These are phyloP conservation scores for Corydoras sp. DNA, from an alignment of 2,113 vertebrate genomes.

Conservation along the genomic window DNA sequence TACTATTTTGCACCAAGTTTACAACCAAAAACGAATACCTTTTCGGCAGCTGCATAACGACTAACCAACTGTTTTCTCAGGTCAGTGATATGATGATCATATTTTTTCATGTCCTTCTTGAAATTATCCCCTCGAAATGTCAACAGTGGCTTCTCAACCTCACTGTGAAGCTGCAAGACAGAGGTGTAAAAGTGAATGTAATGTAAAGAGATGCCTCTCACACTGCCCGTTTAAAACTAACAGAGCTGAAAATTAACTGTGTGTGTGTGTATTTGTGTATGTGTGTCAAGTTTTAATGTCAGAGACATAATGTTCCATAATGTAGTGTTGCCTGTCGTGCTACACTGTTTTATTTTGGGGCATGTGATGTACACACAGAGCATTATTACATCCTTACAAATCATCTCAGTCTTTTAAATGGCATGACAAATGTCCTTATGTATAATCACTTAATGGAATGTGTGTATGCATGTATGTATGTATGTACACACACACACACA, in stretches of 20 bases:
- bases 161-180: slow-evolving; percentile 78
- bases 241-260: not conserved
- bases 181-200: not conserved
- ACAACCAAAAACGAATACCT: slow-evolving; percentile 64
- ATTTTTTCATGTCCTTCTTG: slow-evolving; percentile 98
- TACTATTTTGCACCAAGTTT: no score
- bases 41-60: slow-evolving; percentile 84
- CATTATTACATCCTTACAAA: slow-evolving; percentile 39
- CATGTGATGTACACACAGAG: slow-evolving; percentile 15
- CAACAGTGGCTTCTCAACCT: slow-evolving; percentile 91
- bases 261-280: slow-evolving; percentile 12
- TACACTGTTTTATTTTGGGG: slow-evolving; percentile 42
- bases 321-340: not conserved
- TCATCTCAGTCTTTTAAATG: slow-evolving; percentile 13
- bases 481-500: no score
- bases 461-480: no score
- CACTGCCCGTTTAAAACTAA: not conserved
- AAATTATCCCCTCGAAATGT: slow-evolving; percentile 88
- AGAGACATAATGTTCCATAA: not conserved
- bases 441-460: not conserved
- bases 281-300: not conserved
- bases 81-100: slow-evolving; percentile 92
- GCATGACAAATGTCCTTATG: not conserved
- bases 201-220: slow-evolving; percentile 2
- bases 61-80: slow-evolving; percentile 89